Base-by-base conservation (phyloP, 2,113 vertebrate species). In the Potamarius usumacintae region DNA sequence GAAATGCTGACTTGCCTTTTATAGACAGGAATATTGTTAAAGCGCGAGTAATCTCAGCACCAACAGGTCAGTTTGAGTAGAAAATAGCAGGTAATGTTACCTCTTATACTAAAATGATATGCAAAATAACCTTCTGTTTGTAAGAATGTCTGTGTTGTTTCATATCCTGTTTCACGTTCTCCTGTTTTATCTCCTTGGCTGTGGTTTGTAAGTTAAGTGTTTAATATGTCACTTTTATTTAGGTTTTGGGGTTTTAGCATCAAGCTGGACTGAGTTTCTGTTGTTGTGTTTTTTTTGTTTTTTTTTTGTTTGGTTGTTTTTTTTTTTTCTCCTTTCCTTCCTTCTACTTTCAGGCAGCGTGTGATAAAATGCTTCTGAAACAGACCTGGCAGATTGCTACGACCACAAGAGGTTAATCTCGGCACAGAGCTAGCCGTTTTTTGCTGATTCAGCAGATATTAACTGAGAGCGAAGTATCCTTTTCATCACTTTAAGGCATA, bases 301-400 rank as follows among this genome's bases (percentile, higher is more conserved):
- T 34, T 42, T 42, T 42, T 2, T 42, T 42, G 34, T 2, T 42
- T 42, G 34, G 34, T 42, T 34, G 34, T 34, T 34, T 2, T 50
- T 86, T 57, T 67, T 11, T 17, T 7, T 22, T 77, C 9, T 27
- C 18, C 8, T 65, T 78, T 53, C 5, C 52, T 63, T 10, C 25
- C 57, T 58, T 82, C 63, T 78, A 74, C 20, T 91, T 76, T 93
- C 78, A 96, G 95, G 93, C 91, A 42, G 89, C 78, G 78, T 74
- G 27, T 92, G 85, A 87, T 90, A 90, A 91, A 91, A 91, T 92
- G 92, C 90, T 92, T 89, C 85, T 91, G 85, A 89, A 87, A 85
- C 90, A 71, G 63, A 83, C 27, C 58, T 17, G 76, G 72, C 52
- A 9, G 65, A 34, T 53, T 79, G 85, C 17, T 60, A 62, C 65